A percentile compares a stretch with the other conserved stretches of the same genome.
phyloP scores from a whole-genome alignment of 2,888 invertebrate species.

The Pyrocoelia pectoralis region DNA sequence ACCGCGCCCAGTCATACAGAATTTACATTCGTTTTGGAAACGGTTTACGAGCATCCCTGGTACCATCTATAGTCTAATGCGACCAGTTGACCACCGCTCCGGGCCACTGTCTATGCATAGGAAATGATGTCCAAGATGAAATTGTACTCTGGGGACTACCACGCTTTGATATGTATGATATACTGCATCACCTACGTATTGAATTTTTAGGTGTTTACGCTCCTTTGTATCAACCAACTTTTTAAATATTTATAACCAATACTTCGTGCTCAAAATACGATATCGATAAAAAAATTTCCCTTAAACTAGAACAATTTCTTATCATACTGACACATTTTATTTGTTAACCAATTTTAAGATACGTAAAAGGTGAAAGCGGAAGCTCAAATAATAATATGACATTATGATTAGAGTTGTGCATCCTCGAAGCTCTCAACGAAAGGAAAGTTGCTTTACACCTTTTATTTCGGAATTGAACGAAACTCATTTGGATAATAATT shows the following conservation, averaged over 20 bases:
- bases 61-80: conserved; percentile 62
- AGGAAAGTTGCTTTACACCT: no score
- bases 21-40: conserved; percentile 58
- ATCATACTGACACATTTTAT: no score
- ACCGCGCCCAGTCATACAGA: conserved; percentile 54
- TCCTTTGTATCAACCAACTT: conserved; percentile 27
- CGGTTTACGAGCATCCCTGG: conserved; percentile 54
- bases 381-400: no score
- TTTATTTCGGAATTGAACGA: no score
- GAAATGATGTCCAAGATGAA: conserved; percentile 55
- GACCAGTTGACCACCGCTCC: conserved; percentile 57
- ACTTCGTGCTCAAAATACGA: conserved; percentile 22
- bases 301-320: no score
- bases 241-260: conserved; percentile 29
- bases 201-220: conserved; percentile 35
- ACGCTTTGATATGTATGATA: conserved; percentile 56
- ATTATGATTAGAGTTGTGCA: no score
- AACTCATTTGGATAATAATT: no score
- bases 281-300: conserved; percentile 8
- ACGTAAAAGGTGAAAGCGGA: no score
- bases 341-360: no score
- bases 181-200: conserved; percentile 55
- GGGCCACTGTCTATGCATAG: conserved; percentile 43
- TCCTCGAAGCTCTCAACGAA: no score
- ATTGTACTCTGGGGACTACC: conserved; percentile 49